Base-by-base conservation (phyloP, 2,888 invertebrate genomes). In the Patella ulyssiponensis region DNA sequence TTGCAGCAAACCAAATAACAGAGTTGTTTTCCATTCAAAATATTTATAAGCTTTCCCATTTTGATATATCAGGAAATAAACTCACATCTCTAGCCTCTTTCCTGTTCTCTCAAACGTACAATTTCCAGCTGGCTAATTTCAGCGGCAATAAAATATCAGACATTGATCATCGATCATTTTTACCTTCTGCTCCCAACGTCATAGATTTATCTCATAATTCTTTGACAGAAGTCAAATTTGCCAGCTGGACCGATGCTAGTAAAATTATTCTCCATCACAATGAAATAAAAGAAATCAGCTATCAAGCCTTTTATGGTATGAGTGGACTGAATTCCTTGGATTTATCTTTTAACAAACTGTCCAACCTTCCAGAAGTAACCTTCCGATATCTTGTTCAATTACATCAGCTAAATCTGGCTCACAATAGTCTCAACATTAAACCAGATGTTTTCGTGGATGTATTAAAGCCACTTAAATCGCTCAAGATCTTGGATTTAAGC, bases 201-300 rank as follows among this genome's bases (percentile, higher is more conserved):
- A 79, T 90, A 33, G 88, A 91, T 75, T 79, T 91, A 44, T 89
- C 90, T 1, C 75, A 84, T 54, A 90, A 91, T 78, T 77, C 80
- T 20, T 75, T 91, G 7, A 81, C 73, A 7, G 71, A 69, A n/a
- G 75, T 90, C 0, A 77, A 81, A 27, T 82, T 86, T 81, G 84
- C 81, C 56, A 88, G 88, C 33, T 90, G 90, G 90, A 80, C 81
- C 14, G 73, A 84, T 52, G 77, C 86, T 0, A 76, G 81, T 14
- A 71, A 81, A 69, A 56, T 78, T 15, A 23, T 86, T 76, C 83
- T 91, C 11, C 77, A 83, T 44, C 77, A 83, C 64, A 91, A 91
- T 81, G 69, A 51, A 9, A 84, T 91, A 15, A 76, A 76, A 9
- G 71, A 76, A 9, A 71, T 89, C 23, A 82, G 86, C 71, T 80